These are phyloP conservation scores for Eilema sororculum DNA, from an alignment of 2,888 invertebrate species.

Conservation along the genomic window DNA sequence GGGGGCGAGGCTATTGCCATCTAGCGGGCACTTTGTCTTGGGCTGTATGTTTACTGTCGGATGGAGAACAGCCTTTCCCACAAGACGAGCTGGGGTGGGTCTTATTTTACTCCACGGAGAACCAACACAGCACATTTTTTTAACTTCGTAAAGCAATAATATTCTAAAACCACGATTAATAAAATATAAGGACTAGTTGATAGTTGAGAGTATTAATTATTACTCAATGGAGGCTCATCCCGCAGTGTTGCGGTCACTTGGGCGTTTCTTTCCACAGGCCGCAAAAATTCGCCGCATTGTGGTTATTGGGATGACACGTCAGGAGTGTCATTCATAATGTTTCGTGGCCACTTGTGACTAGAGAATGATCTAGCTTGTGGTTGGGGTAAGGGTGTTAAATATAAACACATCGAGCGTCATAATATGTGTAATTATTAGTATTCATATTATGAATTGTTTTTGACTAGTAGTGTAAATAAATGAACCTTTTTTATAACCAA, in stretches of 20 bases:
- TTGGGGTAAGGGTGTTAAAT: not conserved
- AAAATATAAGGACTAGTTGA: not conserved
- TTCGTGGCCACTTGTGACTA: constrained; percentile 46
- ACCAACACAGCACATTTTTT: too few relatives aligned
- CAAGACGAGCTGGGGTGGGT: too few relatives aligned
- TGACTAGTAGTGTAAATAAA: not conserved
- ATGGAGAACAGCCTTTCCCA: too few relatives aligned
- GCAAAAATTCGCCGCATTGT: constrained; percentile 64
- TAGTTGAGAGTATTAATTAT: constrained; percentile 32
- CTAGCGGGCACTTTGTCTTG: too few relatives aligned
- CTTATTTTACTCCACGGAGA: too few relatives aligned
- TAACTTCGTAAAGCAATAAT: too few relatives aligned
- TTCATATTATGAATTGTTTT: not conserved
- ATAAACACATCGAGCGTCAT: not conserved
- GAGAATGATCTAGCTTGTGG: constrained; percentile 10
- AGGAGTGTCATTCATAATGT: constrained; percentile 53
- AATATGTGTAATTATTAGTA: not conserved
- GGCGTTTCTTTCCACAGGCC: constrained; percentile 41
- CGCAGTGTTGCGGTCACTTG: constrained; percentile 28
- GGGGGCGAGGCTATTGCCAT: too few relatives aligned
- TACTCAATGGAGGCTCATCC: constrained; percentile 22
- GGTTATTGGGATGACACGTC: constrained; percentile 60
- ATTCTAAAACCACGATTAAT: not conserved
- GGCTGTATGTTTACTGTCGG: too few relatives aligned
- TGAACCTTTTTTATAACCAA: too few relatives aligned